Base-by-base conservation (phyloP, 2,888 invertebrate genomes). In the Pecten maximus region DNA sequence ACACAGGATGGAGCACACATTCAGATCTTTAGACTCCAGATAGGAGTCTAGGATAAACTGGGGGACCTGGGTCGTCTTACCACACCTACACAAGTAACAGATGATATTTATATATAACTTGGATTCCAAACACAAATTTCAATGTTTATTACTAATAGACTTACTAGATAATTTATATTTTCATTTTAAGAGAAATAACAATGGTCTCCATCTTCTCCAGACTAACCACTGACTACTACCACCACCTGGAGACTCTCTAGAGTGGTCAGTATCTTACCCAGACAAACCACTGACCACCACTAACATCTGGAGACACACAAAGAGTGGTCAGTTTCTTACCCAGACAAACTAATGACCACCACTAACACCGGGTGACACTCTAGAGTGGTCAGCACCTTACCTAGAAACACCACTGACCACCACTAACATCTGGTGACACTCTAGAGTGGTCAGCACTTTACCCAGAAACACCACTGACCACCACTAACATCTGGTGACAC, bases 1-100 rank as follows among this genome's bases (percentile, higher is more conserved):
- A 92, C 96, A 96, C 86, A 96, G 86, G 74, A 96, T 96, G 93
- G 96, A 96, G 91, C 95, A 95, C 40, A 95, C 89, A 54, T 94
- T 92, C 86, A 93, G 91, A 88, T 94, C 93, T 48, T 91, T 92
- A 48, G 97, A 97, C 28, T 87, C 40, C 54, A 99, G 97, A 93
- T 98, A 98, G 93, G 98, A 97, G 96, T 99, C 99, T 93, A 99
- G 97, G 95, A 99, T 98, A 95, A 98, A 98, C 97, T 99, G 99
- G 0, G 98, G 98, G 87, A 99, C 98, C 91, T 97, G 97, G 12
- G 97, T 97, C 12, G 96, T 96, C 91, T 97, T 97, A 44, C 97
- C 97, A 93, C 96, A 96, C 16, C 96, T 96, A 89, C 8, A 89
- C 23, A 91, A 16, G 87, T 40, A 48, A 74, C 54, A 54, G n/a